These are phyloP conservation scores for Eulemur mongoz DNA, from an alignment of 2,797 vertebrate genomes.

Conservation along the genomic window DNA sequence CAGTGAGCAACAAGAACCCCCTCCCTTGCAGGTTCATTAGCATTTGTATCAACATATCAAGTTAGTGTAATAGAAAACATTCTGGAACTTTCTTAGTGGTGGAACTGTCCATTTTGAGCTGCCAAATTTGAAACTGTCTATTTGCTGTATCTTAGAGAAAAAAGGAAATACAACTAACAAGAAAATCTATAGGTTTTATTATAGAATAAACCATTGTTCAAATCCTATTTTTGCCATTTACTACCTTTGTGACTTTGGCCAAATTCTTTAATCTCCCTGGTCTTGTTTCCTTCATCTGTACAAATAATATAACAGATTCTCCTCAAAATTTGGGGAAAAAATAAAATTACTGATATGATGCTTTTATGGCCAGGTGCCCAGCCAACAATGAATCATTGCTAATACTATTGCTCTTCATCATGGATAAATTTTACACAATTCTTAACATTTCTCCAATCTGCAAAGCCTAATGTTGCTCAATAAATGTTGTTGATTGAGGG, in stretches of 20 bases:
- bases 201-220: not conserved
- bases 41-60: not conserved
- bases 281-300: not conserved
- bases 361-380: not conserved
- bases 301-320: not conserved
- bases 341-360: not conserved
- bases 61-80: not conserved
- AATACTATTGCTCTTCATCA: not conserved
- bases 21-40: not conserved
- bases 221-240: not conserved
- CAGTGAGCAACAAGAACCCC: not conserved
- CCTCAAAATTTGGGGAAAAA: not conserved
- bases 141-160: not conserved
- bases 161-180: not conserved
- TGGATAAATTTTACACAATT: not conserved
- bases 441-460: not conserved
- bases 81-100: not conserved
- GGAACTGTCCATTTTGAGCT: not conserved
- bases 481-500: not conserved
- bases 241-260: not conserved
- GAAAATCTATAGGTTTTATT: not conserved
- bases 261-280: not conserved
- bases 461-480: not conserved
- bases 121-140: not conserved
- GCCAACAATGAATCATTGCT: not conserved